phyloP scores from a whole-genome alignment of 2,113 vertebrate genomes.

The Ophthalmolycus amberensis region DNA sequence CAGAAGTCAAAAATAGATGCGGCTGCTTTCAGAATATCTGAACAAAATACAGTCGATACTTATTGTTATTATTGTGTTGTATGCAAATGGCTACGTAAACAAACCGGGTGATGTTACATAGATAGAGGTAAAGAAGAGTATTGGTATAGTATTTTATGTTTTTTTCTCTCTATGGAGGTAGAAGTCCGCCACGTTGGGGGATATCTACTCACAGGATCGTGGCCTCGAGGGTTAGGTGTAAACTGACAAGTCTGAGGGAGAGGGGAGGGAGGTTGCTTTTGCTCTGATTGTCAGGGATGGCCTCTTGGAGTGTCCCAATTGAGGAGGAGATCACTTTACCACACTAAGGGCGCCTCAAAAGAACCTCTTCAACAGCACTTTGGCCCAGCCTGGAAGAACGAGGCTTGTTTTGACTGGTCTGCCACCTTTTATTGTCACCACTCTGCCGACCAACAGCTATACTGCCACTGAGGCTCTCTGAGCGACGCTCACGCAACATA shows the following conservation, averaged over 20 bases:
- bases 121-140: neutral
- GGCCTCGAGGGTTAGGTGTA: constrained; percentile 56
- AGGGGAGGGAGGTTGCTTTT: constrained; percentile 75
- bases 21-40: constrained; percentile 6
- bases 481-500: constrained; percentile 41
- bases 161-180: constrained; percentile 9
- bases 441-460: constrained; percentile 67
- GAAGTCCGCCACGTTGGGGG: constrained; percentile 11
- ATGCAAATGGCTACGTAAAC: neutral
- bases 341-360: constrained; percentile 83
- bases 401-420: constrained; percentile 85
- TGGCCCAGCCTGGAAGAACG: constrained; percentile 78
- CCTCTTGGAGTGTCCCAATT: constrained; percentile 85
- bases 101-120: neutral
- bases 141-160: neutral
- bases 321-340: constrained; percentile 86
- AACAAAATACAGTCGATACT: neutral
- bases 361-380: constrained; percentile 84
- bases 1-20: neutral
- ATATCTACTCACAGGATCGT: constrained; percentile 32
- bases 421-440: constrained; percentile 83
- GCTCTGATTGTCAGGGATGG: constrained; percentile 80
- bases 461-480: constrained; percentile 30
- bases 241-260: constrained; percentile 62
- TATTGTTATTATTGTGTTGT: neutral